Conservation (phyloP, 2,888 invertebrate species). For the Hecatera dysodea region DNA sequence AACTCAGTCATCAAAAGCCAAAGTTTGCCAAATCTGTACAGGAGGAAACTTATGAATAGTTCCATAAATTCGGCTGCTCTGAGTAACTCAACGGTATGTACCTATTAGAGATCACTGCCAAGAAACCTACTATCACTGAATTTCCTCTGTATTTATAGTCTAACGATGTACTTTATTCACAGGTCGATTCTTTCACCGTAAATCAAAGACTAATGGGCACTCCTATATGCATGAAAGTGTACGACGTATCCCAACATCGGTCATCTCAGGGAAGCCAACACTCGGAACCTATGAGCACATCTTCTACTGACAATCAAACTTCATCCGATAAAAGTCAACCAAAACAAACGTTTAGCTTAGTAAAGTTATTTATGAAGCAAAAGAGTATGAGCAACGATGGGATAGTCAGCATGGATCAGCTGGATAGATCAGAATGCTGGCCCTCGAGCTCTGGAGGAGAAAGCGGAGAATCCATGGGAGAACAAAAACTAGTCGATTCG, state of each 20-base stretch:
- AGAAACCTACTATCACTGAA: conserved; percentile 34
- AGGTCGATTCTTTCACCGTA: conserved; percentile 88
- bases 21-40: conserved; percentile 94
- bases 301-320: conserved; percentile 88
- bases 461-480: conserved; percentile 91
- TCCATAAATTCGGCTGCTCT: conserved; percentile 90
- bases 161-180: conserved; percentile 68
- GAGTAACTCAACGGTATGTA: conserved; percentile 94
- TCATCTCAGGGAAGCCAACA: conserved; percentile 86
- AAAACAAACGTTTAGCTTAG: conserved; percentile 95
- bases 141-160: conserved; percentile 29
- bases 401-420: conserved; percentile 94
- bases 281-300: conserved; percentile 89
- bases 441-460: conserved; percentile 92
- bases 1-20: conserved; percentile 93
- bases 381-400: conserved; percentile 96
- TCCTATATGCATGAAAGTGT: conserved; percentile 87
- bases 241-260: conserved; percentile 87
- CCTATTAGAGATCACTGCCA: conserved; percentile 53
- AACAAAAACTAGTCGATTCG: conserved; percentile 79
- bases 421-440: conserved; percentile 94
- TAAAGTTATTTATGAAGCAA: conserved; percentile 97
- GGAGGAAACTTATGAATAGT: conserved; percentile 89
- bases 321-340: conserved; percentile 90
- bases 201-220: conserved; percentile 87